Evolutionary conservation across 2,888 invertebrate genomes (phyloP).

Genomic region (Orthosia gracilis): DNA sequence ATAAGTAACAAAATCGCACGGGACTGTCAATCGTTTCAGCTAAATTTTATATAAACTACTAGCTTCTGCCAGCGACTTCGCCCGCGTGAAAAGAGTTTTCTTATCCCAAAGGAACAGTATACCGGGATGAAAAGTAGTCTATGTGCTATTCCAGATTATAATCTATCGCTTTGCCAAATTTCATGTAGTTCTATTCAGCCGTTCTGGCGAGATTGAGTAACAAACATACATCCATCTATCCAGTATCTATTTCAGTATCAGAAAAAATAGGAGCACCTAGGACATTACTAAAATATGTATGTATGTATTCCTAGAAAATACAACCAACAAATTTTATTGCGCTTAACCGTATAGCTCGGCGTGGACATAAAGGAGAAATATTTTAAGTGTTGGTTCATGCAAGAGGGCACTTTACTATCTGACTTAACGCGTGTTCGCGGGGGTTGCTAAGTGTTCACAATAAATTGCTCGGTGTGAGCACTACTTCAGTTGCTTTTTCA

Average conservation of each 20-base stretch:
- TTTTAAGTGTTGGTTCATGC: constrained; percentile 72
- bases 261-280: no score
- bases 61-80: no score
- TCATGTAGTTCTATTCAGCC: no score
- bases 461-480: constrained; percentile 80
- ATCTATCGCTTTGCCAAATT: no score
- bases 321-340: constrained; percentile 41
- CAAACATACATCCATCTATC: no score
- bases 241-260: no score
- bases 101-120: no score
- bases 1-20: constrained; percentile 1
- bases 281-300: not conserved
- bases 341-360: constrained; percentile 48
- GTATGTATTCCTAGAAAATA: constrained; percentile 6
- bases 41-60: constrained; percentile 3
- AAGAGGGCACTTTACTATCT: constrained; percentile 76
- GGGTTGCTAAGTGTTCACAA: constrained; percentile 85
- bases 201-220: no score
- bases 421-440: constrained; percentile 77
- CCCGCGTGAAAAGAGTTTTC: no score
- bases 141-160: no score
- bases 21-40: constrained; percentile 19
- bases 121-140: no score
- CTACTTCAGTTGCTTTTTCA: constrained; percentile 85
- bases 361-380: constrained; percentile 64